These are phyloP conservation scores for Scolanthus callimorphus DNA, from an alignment of 92 coral and sea anemone genomes.

Conservation along the genomic window DNA sequence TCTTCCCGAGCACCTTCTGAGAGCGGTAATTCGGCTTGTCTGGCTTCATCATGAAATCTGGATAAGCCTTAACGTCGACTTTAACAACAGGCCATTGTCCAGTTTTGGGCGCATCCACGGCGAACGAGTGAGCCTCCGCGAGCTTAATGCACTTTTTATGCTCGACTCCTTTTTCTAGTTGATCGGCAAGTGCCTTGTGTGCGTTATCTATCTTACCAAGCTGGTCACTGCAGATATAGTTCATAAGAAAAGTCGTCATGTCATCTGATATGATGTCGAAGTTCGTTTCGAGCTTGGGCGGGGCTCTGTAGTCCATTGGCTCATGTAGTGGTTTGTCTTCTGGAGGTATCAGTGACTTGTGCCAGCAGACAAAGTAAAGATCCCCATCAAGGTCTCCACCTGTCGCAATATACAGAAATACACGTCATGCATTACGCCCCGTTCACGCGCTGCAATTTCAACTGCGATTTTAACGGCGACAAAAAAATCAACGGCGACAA, in stretches of 20 bases:
- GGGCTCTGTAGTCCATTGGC: conserved; percentile 90
- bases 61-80: conserved; percentile 30
- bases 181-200: conserved; percentile 93
- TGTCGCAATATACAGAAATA: conserved; percentile 2
- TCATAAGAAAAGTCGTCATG: conserved; percentile 81
- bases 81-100: conserved; percentile 66
- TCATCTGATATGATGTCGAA: conserved; percentile 70
- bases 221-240: conserved; percentile 83
- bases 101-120: conserved; percentile 98
- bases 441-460: too few species aligned
- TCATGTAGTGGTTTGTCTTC: conserved; percentile 43
- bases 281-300: conserved; percentile 36
- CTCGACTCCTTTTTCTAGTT: conserved; percentile 64
- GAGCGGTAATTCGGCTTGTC: conserved; percentile 89
- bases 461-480: too few species aligned
- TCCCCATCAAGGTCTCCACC: conserved; percentile 99
- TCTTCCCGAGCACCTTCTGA: conserved; percentile 75
- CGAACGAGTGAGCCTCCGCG: conserved; percentile 80
- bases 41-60: conserved; percentile 96
- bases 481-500: too few species aligned
- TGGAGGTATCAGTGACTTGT: conserved; percentile 58
- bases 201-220: conserved; percentile 95
- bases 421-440: background rate
- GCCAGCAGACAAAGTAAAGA: conserved; percentile 95
- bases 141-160: conserved; percentile 64